Evolutionary conservation across 2,888 invertebrate species (phyloP).

Genomic region (Cerastis rubricosa): DNA sequence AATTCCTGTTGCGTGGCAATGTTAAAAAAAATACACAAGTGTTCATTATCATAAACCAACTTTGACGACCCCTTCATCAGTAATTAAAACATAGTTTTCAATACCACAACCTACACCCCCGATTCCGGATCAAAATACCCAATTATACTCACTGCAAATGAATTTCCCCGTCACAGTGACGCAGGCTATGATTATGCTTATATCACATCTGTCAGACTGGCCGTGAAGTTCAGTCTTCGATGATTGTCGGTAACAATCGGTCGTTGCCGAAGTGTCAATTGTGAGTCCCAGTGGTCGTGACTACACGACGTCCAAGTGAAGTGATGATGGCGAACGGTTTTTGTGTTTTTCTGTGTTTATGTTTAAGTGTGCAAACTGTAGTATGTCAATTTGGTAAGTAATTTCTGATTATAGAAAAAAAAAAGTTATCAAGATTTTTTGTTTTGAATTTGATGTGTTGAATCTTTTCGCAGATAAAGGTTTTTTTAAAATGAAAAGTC

Average conservation of each 20-base stretch:
- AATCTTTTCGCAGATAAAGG: not conserved
- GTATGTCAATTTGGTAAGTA: constrained; percentile 82
- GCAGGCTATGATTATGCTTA: constrained; percentile 40
- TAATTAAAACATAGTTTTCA: not conserved
- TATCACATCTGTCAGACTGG: constrained; percentile 24
- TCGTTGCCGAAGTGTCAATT: constrained; percentile 30
- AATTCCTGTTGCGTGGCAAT: no score
- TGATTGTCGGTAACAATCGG: constrained; percentile 8
- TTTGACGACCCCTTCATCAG: not conserved
- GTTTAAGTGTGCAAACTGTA: constrained; percentile 75
- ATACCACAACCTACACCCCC: constrained; percentile 13
- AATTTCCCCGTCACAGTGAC: constrained; percentile 53
- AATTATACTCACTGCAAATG: constrained; percentile 16
- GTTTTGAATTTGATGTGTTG: not conserved
- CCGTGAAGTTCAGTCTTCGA: constrained; percentile 33
- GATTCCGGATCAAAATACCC: constrained; percentile 48
- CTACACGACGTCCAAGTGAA: constrained; percentile 32
- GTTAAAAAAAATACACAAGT: no score
- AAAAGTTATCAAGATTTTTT: not conserved
- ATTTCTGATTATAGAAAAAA: not conserved
- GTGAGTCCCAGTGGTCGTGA: constrained; percentile 22
- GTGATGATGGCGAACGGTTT: constrained; percentile 70
- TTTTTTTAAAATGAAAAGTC: constrained; percentile 13
- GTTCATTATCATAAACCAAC: not conserved
- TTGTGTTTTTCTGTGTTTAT: constrained; percentile 74